Percentiles rank a stretch among this genome's conserved stretches.
Conservation (phyloP, 37 sponge, comb jelly and placozoan species). For the Theonella swinhoei region DNA sequence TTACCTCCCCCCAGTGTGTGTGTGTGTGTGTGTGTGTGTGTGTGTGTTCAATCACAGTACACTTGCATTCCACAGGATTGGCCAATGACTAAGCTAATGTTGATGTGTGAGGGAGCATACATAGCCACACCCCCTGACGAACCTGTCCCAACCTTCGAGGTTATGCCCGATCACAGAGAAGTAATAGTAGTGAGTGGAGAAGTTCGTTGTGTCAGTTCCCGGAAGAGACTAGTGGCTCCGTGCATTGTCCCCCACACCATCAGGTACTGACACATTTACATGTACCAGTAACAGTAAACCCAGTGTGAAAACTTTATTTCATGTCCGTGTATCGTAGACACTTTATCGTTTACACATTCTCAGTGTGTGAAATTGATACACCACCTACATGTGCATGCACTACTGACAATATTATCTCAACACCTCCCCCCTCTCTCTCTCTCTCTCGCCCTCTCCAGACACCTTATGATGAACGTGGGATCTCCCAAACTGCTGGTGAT, state of each 20-base stretch:
- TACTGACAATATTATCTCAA: too few relatives aligned
- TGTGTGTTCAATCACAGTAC: too few relatives aligned
- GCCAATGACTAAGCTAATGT: slow-evolving; percentile 44
- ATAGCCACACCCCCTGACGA: slow-evolving; percentile 29
- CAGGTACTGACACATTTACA: slow-evolving; percentile 8
- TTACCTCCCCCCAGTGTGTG: not conserved
- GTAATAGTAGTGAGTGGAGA: slow-evolving; percentile 55
- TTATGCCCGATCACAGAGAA: slow-evolving; percentile 42
- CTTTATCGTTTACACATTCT: not conserved
- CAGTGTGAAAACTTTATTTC: not conserved
- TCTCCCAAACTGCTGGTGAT: slow-evolving; percentile 33
- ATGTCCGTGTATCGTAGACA: not conserved
- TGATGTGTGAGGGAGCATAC: slow-evolving; percentile 57
- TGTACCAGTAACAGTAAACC: not conserved
- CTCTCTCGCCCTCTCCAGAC: slow-evolving; percentile 6
- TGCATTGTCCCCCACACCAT: slow-evolving; percentile 61
- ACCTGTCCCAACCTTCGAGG: slow-evolving; percentile 45
- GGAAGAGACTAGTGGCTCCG: slow-evolving; percentile 52
- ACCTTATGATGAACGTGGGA: slow-evolving; percentile 33
- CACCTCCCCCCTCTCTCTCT: too few relatives aligned
- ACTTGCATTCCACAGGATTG: slow-evolving; percentile 67
- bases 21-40: not conserved
- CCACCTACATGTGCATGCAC: not conserved
- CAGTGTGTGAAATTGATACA: not conserved
- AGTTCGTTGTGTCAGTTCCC: slow-evolving; percentile 50